These are phyloP conservation scores for Leptobrachium leishanense DNA, from an alignment of 2,113 vertebrate genomes.

Conservation along the genomic window DNA sequence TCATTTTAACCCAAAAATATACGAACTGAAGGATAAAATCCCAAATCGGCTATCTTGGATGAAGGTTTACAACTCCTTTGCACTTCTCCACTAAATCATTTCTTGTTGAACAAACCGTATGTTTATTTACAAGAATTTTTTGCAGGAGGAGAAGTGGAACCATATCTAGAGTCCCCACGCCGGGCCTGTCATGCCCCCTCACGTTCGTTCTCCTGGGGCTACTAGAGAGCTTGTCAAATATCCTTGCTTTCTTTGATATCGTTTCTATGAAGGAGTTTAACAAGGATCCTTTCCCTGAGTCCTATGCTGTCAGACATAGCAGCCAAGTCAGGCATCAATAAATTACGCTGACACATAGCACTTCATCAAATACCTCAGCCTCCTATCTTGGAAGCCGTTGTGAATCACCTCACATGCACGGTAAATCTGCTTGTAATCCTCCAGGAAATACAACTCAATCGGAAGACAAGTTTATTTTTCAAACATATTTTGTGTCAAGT, in stretches of 20 bases:
- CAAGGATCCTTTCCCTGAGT: slow-evolving; percentile 16
- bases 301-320: slow-evolving; percentile 32
- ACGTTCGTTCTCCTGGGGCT: neutral
- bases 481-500: slow-evolving; percentile 29
- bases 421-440: slow-evolving; percentile 44
- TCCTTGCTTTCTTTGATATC: slow-evolving; percentile 14
- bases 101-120: too few species aligned
- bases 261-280: slow-evolving; percentile 12
- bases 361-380: slow-evolving; percentile 46
- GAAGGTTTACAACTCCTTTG: too few species aligned
- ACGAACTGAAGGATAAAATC: too few species aligned
- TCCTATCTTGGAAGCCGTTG: slow-evolving; percentile 45
- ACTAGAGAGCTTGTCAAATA: slow-evolving; percentile 9
- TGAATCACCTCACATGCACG: slow-evolving; percentile 45
- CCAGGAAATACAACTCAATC: slow-evolving; percentile 38
- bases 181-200: neutral
- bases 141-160: too few species aligned
- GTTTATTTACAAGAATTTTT: too few species aligned
- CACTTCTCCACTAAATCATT: too few species aligned
- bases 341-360: slow-evolving; percentile 40
- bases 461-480: slow-evolving; percentile 48
- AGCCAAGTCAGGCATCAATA: slow-evolving; percentile 47
- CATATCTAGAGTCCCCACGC: too few species aligned
- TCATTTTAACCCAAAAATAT: too few species aligned
- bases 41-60: too few species aligned